A percentile compares a stretch with the other conserved stretches of the same genome.
Conservation (phyloP, 37 sponge, comb jelly and placozoan species). For the Spongia lamella region DNA sequence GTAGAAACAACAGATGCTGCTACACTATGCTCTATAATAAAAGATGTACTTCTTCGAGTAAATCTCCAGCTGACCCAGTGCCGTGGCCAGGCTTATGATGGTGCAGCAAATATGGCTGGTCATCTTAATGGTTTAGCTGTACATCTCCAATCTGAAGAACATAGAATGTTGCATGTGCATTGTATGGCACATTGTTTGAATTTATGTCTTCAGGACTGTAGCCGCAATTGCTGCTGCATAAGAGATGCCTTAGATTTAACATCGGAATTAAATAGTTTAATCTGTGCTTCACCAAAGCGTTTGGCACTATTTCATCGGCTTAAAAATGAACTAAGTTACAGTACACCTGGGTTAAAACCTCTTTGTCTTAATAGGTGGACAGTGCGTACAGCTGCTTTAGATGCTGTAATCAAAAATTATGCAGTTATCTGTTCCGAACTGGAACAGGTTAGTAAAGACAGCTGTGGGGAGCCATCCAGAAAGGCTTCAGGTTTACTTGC, state of each 20-base stretch:
- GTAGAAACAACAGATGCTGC: constrained; percentile 30
- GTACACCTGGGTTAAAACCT: constrained; percentile 25
- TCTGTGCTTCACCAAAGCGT: constrained; percentile 49
- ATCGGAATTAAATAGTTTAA: constrained; percentile 24
- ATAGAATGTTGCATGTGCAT: constrained; percentile 19
- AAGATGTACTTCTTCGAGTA: constrained; percentile 31
- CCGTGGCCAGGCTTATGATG: constrained; percentile 49
- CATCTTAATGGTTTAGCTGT: constrained; percentile 32
- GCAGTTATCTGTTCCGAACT: constrained; percentile 24
- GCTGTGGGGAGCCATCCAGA: constrained; percentile 2
- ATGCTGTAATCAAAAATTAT: constrained; percentile 46
- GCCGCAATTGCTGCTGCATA: constrained; percentile 6
- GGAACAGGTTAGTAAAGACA: constrained; percentile 14
- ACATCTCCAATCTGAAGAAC: constrained; percentile 22
- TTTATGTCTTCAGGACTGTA: constrained; percentile 50
- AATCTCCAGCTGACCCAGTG: constrained; percentile 28
- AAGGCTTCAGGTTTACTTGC: constrained; percentile 35
- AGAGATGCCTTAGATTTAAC: constrained; percentile 37
- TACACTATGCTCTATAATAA: constrained; percentile 16
- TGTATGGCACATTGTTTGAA: constrained; percentile 43
- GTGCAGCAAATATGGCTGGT: constrained; percentile 52
- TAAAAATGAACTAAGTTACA: constrained; percentile 21
- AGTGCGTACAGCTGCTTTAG: constrained; percentile 46
- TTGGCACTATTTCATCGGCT: constrained; percentile 29
- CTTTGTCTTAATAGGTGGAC: constrained; percentile 57